phyloP scores from a whole-genome alignment of 2,888 invertebrate genomes.

The Clepsis dumicolana region DNA sequence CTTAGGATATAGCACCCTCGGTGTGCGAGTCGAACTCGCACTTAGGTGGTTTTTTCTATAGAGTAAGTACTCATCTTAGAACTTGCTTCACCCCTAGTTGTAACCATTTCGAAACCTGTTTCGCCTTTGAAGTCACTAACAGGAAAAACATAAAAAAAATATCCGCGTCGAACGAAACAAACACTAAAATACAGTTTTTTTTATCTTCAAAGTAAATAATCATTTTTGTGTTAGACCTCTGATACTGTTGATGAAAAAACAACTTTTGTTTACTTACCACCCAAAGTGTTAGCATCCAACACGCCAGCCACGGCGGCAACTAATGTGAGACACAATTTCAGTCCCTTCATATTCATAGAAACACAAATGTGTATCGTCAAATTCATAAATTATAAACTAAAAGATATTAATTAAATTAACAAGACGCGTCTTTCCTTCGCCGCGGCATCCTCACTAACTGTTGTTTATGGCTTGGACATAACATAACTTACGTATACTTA shows the following conservation, averaged over 20 bases:
- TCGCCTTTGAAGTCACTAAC: not conserved
- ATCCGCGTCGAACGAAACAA: not conserved
- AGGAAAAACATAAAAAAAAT: not conserved
- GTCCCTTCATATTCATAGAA: not conserved
- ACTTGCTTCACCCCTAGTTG: not conserved
- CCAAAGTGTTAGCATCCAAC: not conserved
- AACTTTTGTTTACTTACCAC: not conserved
- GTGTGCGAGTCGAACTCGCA: too few relatives aligned
- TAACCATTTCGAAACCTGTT: not conserved
- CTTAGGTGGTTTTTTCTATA: too few relatives aligned
- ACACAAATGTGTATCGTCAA: too few relatives aligned
- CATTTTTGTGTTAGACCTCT: too few relatives aligned
- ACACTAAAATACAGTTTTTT: not conserved
- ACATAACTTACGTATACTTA: too few relatives aligned
- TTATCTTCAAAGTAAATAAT: not conserved
- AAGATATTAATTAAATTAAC: conserved; percentile 1
- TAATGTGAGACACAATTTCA: not conserved
- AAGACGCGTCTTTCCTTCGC: not conserved
- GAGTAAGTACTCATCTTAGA: not conserved
- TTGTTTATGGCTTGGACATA: too few relatives aligned
- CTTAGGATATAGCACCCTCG: too few relatives aligned
- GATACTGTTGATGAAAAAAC: too few relatives aligned
- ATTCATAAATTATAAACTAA: too few relatives aligned
- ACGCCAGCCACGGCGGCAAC: not conserved
- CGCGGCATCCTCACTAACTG: too few relatives aligned